Evolutionary conservation across 2,888 invertebrate genomes (phyloP).

Genomic region (Opisthograptis luteolata): DNA sequence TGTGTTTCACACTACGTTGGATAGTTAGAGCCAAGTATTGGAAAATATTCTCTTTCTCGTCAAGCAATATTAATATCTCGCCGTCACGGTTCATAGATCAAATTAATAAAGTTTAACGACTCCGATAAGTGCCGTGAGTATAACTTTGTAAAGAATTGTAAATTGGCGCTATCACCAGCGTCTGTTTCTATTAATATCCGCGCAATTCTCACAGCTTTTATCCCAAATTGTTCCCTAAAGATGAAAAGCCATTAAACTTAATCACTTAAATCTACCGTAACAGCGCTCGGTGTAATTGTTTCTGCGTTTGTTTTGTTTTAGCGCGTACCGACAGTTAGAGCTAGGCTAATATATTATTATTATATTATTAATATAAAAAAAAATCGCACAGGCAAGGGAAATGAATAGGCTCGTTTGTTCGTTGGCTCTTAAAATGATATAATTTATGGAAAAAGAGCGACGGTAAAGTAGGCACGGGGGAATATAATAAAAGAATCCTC

Average conservation of each 20-base stretch:
- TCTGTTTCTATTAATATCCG: slow-evolving; percentile 20
- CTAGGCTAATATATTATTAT: slow-evolving; percentile 36
- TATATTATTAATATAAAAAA: slow-evolving; percentile 48
- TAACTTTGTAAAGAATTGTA: slow-evolving; percentile 26
- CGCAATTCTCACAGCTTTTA: slow-evolving; percentile 11
- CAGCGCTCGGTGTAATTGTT: slow-evolving; percentile 28
- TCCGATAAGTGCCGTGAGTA: not conserved
- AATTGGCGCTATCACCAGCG: slow-evolving; percentile 18
- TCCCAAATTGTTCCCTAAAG: slow-evolving; percentile 16
- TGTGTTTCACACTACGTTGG: not conserved
- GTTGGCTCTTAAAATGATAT: slow-evolving; percentile 53
- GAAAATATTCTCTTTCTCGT: not conserved
- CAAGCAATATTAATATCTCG: slow-evolving; percentile 22
- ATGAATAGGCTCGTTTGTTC: slow-evolving; percentile 59
- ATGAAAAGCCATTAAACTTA: slow-evolving; percentile 28
- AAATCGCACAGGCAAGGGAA: slow-evolving; percentile 36
- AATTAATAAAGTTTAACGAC: slow-evolving; percentile 31
- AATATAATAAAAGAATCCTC: slow-evolving; percentile 52
- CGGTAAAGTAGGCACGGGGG: slow-evolving; percentile 38
- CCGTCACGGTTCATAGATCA: slow-evolving; percentile 20
- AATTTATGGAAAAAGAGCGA: slow-evolving; percentile 51
- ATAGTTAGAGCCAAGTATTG: slow-evolving; percentile 2
- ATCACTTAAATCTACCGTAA: slow-evolving; percentile 24
- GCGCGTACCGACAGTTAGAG: slow-evolving; percentile 22
- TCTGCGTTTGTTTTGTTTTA: slow-evolving; percentile 28